Evolutionary conservation across 2,113 vertebrate species (phyloP).

Genomic region (Cranoglanis bouderius): DNA sequence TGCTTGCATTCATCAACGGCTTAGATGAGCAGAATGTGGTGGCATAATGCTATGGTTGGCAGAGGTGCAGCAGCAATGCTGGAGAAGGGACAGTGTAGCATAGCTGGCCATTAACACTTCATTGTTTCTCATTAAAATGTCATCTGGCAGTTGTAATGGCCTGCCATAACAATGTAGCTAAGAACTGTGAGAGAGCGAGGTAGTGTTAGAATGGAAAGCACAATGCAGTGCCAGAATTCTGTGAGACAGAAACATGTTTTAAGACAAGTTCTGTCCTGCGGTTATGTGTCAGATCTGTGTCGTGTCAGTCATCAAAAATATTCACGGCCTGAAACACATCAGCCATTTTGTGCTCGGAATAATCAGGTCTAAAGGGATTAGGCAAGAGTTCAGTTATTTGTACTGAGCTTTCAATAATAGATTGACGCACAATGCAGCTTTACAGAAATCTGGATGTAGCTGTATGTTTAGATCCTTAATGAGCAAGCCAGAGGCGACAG

Average conservation of each 20-base stretch:
- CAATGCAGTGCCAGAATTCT: background rate
- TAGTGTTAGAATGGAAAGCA: background rate
- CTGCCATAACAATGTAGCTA: background rate
- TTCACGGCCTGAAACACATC: background rate
- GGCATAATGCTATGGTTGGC: background rate
- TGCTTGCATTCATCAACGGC: background rate
- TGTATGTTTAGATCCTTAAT: background rate
- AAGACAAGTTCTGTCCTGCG: too few relatives aligned
- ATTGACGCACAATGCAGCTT: background rate
- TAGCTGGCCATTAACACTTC: slow-evolving; percentile 9
- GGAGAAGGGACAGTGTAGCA: background rate
- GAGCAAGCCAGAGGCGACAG: background rate
- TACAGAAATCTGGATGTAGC: background rate
- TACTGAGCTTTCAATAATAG: background rate
- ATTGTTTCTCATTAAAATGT: slow-evolving; percentile 30
- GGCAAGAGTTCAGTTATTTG: background rate
- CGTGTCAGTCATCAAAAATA: background rate
- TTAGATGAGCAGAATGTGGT: background rate
- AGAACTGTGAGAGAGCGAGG: background rate
- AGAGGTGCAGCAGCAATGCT: background rate
- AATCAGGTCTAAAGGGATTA: background rate
- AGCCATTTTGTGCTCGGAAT: background rate
- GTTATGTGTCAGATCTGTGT: background rate
- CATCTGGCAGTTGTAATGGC: slow-evolving; percentile 30
- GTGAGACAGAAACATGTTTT: background rate